A percentile compares a stretch with the other conserved stretches of the same genome.
phyloP scores from a whole-genome alignment of 2,113 vertebrate species.

The Lathamus discolor region DNA sequence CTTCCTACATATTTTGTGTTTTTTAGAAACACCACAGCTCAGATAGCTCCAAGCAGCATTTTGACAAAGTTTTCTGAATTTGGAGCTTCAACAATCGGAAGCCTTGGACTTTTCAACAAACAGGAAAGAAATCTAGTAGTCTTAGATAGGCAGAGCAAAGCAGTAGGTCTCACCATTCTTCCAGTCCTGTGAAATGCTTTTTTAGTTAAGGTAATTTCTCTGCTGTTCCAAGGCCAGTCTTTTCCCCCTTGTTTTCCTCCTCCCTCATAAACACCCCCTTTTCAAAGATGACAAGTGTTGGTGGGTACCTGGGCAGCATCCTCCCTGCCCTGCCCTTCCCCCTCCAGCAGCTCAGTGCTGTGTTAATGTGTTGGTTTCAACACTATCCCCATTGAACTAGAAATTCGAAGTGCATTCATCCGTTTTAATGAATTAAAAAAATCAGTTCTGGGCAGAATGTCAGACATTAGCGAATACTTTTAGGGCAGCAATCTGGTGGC shows the following conservation, averaged over 20 bases:
- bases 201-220: not conserved
- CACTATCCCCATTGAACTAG: not conserved
- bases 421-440: not conserved
- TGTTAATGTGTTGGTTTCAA: not conserved
- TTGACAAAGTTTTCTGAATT: not conserved
- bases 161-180: not conserved
- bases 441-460: not conserved
- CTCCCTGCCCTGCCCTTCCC: not conserved
- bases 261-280: not conserved
- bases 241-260: fast-evolving
- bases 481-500: not conserved
- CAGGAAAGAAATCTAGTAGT: not conserved
- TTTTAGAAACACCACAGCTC: not conserved
- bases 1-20: not conserved
- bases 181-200: not conserved
- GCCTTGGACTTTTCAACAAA: not conserved
- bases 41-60: not conserved
- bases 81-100: not conserved
- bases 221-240: not conserved
- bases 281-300: not conserved
- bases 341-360: not conserved
- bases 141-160: not conserved
- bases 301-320: not conserved
- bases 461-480: not conserved
- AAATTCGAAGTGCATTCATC: not conserved